Evolutionary conservation across 2,888 invertebrate genomes (phyloP), one percentile per base, ranked within the genome.

Genomic region (Malacosoma neustria): DNA sequence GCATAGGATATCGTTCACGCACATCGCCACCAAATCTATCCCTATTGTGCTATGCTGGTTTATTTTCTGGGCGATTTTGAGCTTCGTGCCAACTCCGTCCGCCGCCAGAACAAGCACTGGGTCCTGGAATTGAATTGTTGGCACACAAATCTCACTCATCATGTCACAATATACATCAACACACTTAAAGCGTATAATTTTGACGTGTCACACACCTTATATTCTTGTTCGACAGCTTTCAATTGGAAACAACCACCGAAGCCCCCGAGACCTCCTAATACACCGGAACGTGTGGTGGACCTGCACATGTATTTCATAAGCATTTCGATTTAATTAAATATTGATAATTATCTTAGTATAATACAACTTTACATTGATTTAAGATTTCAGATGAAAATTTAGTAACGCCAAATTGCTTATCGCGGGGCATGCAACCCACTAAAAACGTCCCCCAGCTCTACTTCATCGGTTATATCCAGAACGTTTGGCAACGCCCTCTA

Each of bases 61-160:
- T 45, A 89, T 90, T 51, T 89, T 89, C 69, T 97, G 93, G 0
- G 98, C 98, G 43, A 96, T 93, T 86, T 95, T 95, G 6, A 99
- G 88, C 73, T 99, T 99, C 0, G 98, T 98, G 35, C 99, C 99
- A 11, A 99, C 98, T n/a, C 99, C 99, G 81, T 98, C 98, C 0
- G 98, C 95, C 1, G 98, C 98, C 31, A 98, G 91, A 0, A 99
- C 95, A 0, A 99, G 85, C 13, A 98, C 89, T 0, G 98, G 96
- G 69, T 97, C 94, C 76, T 82, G 54, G 0, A 1, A 14, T 9
- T 11, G 11, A 32, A 33, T n/a, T n/a, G n/a, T n/a, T n/a, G n/a
- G n/a, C n/a, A n/a, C n/a, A n/a, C n/a, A n/a, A n/a, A n/a, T 30
- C 9, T 15, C 2, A 2, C 15, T 15, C 30, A 30, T 9, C n/a